Evolutionary conservation across 2,888 invertebrate genomes (phyloP), one percentile per base, ranked within the genome.

Genomic region (Drosophila buzzatii): DNA sequence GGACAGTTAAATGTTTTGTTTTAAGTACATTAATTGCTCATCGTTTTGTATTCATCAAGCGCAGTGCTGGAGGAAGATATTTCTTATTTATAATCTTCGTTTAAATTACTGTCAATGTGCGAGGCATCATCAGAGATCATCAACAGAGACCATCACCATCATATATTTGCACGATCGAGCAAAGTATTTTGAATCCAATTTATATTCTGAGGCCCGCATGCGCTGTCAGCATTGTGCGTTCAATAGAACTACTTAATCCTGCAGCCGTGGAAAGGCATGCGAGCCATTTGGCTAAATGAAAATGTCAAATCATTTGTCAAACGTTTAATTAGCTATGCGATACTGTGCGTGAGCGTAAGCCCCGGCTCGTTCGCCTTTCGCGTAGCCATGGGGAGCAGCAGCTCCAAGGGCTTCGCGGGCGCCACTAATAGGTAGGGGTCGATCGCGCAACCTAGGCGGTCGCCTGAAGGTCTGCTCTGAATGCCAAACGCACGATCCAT

Each of bases 281-380:
- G 49, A 66, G 73, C 53, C 78, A 79, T 82, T 85, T 76, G 68
- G 62, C 73, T 35, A 79, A 85, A 85, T 85, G 81, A 68, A 82
- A 81, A 77, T 82, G 85, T 86, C 85, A 85, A 82, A 81, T 79
- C 87, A 87, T 85, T 85, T 85, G 87, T 85, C 85, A 85, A 87
- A 70, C 65, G 56, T 73, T 85, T 79, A 86, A 85, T 85, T 85
- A 77, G 76, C 76, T 61, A 53, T 67, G 51, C 71, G 71, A 61
- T 51, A 55, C 52, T 56, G 53, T 52, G 42, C 44, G 33, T 39
- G 31, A 23, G 14, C 27, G 16, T n/a, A 4, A 20, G 20, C 23
- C 5, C 6, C 7, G 9, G 45, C 47, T 37, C 37, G 9, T 5
- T 44, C 31, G 20, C 31, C 37, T n/a, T 20, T 16, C 51, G 1